phyloP scores from a whole-genome alignment of 2,797 vertebrate genomes.

The Dermochelys coriacea region DNA sequence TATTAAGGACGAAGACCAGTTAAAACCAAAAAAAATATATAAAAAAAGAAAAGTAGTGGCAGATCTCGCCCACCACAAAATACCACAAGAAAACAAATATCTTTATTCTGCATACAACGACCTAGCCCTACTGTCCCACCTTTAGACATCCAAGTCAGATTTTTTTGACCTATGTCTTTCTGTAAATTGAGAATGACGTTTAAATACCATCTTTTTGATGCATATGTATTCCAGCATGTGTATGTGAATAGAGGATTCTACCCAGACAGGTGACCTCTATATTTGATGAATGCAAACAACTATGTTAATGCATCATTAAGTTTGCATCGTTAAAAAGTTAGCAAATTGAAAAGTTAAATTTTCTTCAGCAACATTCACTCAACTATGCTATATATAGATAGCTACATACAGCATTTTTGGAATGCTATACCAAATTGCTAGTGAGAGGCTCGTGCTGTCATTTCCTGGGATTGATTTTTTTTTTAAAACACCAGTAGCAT shows the following conservation, averaged over 20 bases:
- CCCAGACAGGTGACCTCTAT: conserved; percentile 8
- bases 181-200: neutral
- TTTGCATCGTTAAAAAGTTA: conserved; percentile 47
- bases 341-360: conserved; percentile 45
- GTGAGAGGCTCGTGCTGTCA: conserved; percentile 52
- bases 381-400: conserved; percentile 13
- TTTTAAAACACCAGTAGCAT: conserved; percentile 32
- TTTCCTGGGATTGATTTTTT: conserved; percentile 54
- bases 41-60: accelerated
- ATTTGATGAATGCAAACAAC: conserved; percentile 15
- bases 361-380: neutral
- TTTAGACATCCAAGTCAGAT: neutral
- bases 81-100: neutral
- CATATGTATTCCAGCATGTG: neutral
- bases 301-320: neutral
- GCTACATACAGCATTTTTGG: neutral
- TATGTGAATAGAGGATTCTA: neutral
- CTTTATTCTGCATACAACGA: neutral
- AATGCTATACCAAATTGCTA: neutral
- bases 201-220: neutral
- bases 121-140: neutral
- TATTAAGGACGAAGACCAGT: neutral
- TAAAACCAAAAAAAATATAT: accelerated
- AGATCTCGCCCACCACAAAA: neutral
- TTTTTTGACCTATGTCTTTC: neutral